These are phyloP conservation scores for Alectura lathami DNA, from an alignment of 2,113 vertebrate species.

Conservation along the genomic window DNA sequence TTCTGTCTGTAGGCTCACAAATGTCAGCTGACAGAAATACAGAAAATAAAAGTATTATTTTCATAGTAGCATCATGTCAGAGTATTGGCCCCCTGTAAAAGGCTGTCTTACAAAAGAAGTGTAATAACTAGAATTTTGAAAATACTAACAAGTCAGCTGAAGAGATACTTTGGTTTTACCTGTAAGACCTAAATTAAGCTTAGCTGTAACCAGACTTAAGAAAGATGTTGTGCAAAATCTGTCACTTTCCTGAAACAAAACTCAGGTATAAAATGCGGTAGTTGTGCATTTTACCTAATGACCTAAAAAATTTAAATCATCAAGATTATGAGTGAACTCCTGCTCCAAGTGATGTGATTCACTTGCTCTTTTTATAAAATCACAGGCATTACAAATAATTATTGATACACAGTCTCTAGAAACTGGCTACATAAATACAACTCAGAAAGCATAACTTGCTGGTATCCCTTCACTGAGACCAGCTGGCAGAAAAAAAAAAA, in stretches of 20 bases:
- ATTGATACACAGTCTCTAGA: not conserved
- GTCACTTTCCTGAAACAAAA: not conserved
- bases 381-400: not conserved
- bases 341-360: not conserved
- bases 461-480: not conserved
- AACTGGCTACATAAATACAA: not conserved
- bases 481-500: not conserved
- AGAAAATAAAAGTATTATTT: not conserved
- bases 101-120: not conserved
- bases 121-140: not conserved
- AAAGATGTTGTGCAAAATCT: not conserved
- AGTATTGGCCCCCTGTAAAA: not conserved
- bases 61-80: not conserved
- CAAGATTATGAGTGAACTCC: not conserved
- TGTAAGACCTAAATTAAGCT: not conserved
- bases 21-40: not conserved
- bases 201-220: not conserved
- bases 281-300: not conserved
- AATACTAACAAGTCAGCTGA: not conserved
- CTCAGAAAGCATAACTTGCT: not conserved
- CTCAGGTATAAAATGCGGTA: not conserved
- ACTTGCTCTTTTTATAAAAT: not conserved
- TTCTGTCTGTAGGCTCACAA: not conserved
- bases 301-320: not conserved
- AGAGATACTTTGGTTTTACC: not conserved